phyloP scores from a whole-genome alignment of 2,888 invertebrate species.

The Tetheella fluctuosa region DNA sequence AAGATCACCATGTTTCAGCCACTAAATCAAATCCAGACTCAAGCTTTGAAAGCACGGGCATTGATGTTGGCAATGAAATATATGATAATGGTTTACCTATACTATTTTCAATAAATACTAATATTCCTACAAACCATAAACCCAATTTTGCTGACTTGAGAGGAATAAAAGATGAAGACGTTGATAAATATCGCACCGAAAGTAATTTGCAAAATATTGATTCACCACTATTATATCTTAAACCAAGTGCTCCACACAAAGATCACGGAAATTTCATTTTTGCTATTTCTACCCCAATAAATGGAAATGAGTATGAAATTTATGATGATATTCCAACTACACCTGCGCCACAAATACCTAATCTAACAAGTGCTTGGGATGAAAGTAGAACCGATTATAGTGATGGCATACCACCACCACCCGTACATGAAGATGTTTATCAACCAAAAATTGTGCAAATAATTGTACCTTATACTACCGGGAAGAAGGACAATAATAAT shows the following conservation, averaged over 20 bases:
- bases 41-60: constrained; percentile 75
- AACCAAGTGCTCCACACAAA: constrained; percentile 82
- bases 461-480: constrained; percentile 90
- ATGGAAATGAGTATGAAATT: constrained; percentile 70
- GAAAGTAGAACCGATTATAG: constrained; percentile 58
- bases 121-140: constrained; percentile 61
- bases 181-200: constrained; percentile 76
- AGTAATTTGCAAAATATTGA: constrained; percentile 81
- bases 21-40: constrained; percentile 69
- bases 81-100: constrained; percentile 59
- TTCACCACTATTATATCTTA: constrained; percentile 83
- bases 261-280: constrained; percentile 73
- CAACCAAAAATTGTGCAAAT: constrained; percentile 89
- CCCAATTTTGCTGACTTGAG: constrained; percentile 70
- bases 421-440: constrained; percentile 59
- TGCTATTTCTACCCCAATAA: constrained; percentile 56
- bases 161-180: constrained; percentile 70
- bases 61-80: constrained; percentile 65
- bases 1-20: constrained; percentile 73
- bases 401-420: constrained; percentile 49
- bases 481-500: constrained; percentile 54
- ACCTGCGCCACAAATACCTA: constrained; percentile 41
- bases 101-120: constrained; percentile 52
- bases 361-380: constrained; percentile 54
- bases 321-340: constrained; percentile 72